Base-by-base conservation (phyloP, 2,113 vertebrate genomes). In the Stigmatopora argus region DNA sequence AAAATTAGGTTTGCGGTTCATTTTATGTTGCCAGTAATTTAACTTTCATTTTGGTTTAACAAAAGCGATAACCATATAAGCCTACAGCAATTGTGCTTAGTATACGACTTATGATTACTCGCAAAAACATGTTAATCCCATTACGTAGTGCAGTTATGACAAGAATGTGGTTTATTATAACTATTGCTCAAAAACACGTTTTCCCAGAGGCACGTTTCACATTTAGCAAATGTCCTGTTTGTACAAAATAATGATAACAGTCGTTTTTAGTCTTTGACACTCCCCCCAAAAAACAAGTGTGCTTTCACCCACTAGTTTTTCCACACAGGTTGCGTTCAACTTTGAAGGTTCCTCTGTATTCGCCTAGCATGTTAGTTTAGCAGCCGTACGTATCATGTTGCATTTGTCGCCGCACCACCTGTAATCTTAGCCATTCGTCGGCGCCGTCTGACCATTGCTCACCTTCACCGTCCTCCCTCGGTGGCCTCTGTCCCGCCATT, bases 381-480 rank as follows among this genome's bases (percentile, higher is more conserved):
- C n/a, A 19, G 6, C 23, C 38, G 18, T 23, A 12, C 34, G 21
- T 0, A 46, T 45, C 41, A 7, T 14, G 12, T 23, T 15, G 53
- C 23, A 31, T 56, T 34, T 21, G 3, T 53, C 8, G 51, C 51
- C 18, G 18, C 46, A 17, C 3, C 18, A 41, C 34, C 31, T 57
- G 18, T 8, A 9, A 52, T 19, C 19, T 19, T 1, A 53, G n/a
- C 47, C 52, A 19, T 58, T 51, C 52, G 23, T 21, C 4, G 19
- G 12, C 66, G 75, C 74, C 75, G 55, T 83, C 72, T 75, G 83
- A 83, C 86, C 87, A 86, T 89, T 92, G 90, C 90, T 92, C 91
- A 91, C 75, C 84, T 82, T 62, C 75, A 88, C 89, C n/a, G 85
- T 74, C 85, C 76, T 63, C 85, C 86, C 81, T 81, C 15, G 78